Evolutionary conservation across 2,113 vertebrate genomes (phyloP), one percentile per base, ranked within the genome.

Genomic region (Apistogramma diplotaenia): DNA sequence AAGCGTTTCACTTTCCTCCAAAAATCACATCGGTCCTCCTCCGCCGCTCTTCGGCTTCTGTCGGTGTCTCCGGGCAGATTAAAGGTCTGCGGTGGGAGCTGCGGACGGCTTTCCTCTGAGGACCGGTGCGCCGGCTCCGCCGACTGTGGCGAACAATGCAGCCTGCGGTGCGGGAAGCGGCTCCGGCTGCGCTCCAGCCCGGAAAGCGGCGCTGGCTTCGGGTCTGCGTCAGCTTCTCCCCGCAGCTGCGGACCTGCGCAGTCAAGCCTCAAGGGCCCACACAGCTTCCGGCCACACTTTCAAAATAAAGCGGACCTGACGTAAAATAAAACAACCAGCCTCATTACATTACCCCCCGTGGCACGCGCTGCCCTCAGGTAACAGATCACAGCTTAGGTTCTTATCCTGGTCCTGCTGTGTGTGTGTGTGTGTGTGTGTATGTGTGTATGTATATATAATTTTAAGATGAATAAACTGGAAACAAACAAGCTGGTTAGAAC

Each of bases 1-100:
- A 57, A 51, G 27, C 70, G 49, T 4, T 81, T 76, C 11, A 85
- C 70, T 90, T 57, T 78, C 5, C 49, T 43, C n/a, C 74, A 49
- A 35, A 76, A 89, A 76, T 79, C 6, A 43, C 61, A 84, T 56
- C 53, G 56, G 55, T 58, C n/a, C 55, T 8, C 12, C 19, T 4
- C 31, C 16, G n/a, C 29, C 1, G 56, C 27, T 33, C 4, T 15
- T 43, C 40, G 4, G 40, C 46, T 6, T 10, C 15, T 11, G 8
- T 70, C 7, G 23, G 21, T 43, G 5, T 5, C 1, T 59, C 62
- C 55, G 1, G 2, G 13, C 46, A 12, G 43, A 59, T 4, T 4
- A 11, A 19, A 33, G 18, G 18, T 35, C 27, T 78, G 72, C 72
- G 1, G 54, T 35, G 33, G 18, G 27, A 11, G 16, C 19, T 55